Base-by-base conservation (phyloP, 2,888 invertebrate species). In the Callyntrura sp. region DNA sequence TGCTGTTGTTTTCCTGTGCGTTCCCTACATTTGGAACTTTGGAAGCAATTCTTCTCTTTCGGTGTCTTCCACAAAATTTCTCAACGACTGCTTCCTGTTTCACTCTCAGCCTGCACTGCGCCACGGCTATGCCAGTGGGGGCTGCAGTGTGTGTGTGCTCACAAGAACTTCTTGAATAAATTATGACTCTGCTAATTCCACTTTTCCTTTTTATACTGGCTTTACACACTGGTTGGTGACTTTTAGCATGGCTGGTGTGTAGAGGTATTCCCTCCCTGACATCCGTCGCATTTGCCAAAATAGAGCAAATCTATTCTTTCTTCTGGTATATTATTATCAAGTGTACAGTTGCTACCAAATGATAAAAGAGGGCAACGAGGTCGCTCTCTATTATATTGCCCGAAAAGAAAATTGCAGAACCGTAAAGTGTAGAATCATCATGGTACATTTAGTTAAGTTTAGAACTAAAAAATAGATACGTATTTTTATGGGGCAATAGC, bases 151-250 rank as follows among this genome's bases (percentile, higher is more conserved):
- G 5, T 23, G 14, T 73, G 43, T 25, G 51, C n/a, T 76, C 43
- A 55, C 28, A 68, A 65, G 84, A 35, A 70, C 35, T 35, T 70
- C 70, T 35, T 84, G 84, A 84, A 84, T 84, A 84, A 68, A 70
- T 84, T 70, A 84, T 70, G 70, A 84, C 28, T 68, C 17, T 55
- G n/a, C 70, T 83, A 83, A 84, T 70, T 84, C 84, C 17, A 68
- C 48, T 28, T 9, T 35, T 35, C 35, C 35, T 35, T 6, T 35
- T 6, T 35, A 6, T 35, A 35, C 35, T 35, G 6, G 2, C 81
- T 81, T 9, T 65, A 48, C 14, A 17, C 1, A 23, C 1, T 82
- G 43, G 5, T 65, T 76, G 76, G 76, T 51, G 76, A 76, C 51
- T 51, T 76, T 65, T 55, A 14, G 60, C 43, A 35, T 35, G 43